These are phyloP conservation scores for Phymorhynchus buccinoides DNA, from an alignment of 1,140 invertebrate species.

Conservation along the genomic window DNA sequence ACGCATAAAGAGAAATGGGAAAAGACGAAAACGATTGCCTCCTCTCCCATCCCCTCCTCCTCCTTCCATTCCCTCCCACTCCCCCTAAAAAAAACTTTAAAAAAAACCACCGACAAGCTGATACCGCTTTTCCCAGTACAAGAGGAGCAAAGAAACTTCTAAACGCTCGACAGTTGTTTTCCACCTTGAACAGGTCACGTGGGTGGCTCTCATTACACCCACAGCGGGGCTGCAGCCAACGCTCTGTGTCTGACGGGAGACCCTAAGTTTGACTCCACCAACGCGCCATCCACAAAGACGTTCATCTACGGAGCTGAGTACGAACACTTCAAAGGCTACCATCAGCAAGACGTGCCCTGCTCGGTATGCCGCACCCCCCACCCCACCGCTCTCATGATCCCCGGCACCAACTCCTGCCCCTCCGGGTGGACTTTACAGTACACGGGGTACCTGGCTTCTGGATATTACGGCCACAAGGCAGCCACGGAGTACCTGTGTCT, in stretches of 20 bases:
- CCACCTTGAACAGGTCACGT: too few relatives aligned
- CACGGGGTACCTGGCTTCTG: constrained; percentile 18
- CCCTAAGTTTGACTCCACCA: neutral
- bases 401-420: constrained; percentile 44
- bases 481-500: constrained; percentile 42
- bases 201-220: neutral
- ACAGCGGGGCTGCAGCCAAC: neutral
- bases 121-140: too few relatives aligned
- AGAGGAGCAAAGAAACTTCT: too few relatives aligned
- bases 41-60: too few relatives aligned
- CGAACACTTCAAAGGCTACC: neutral
- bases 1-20: too few relatives aligned
- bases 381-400: too few relatives aligned
- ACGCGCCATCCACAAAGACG: neutral
- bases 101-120: too few relatives aligned
- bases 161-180: too few relatives aligned
- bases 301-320: neutral
- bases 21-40: too few relatives aligned
- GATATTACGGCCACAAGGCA: constrained; percentile 18
- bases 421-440: constrained; percentile 52
- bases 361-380: too few relatives aligned
- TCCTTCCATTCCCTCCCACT: too few relatives aligned
- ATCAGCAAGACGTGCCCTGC: constrained; percentile 51
- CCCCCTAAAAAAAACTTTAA: too few relatives aligned
- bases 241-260: neutral